Percentiles rank a stretch among this genome's conserved stretches.
phyloP scores from a whole-genome alignment of 2,888 invertebrate genomes.

The Lithodes maja region DNA sequence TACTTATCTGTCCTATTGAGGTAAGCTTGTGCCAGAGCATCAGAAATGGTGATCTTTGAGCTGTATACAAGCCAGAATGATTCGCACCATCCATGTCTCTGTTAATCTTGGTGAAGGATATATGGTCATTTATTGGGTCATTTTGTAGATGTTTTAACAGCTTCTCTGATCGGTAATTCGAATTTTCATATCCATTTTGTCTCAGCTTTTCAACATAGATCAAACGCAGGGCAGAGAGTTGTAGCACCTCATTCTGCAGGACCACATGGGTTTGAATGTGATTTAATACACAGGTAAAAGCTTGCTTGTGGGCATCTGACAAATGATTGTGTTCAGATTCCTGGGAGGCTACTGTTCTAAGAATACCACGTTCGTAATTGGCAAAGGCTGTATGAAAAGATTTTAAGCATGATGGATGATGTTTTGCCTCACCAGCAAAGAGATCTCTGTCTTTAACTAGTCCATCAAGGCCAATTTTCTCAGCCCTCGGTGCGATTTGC shows the following conservation, averaged over 20 bases:
- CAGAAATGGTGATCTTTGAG: not conserved
- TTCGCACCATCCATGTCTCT: not conserved
- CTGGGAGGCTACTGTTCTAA: not conserved
- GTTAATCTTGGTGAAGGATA: not conserved
- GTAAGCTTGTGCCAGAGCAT: conserved; percentile 25
- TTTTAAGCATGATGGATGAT: not conserved
- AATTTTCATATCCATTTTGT: not conserved
- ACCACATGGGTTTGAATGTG: not conserved
- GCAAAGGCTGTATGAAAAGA: conserved; percentile 13
- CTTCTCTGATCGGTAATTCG: not conserved
- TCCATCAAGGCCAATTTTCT: conserved; percentile 4
- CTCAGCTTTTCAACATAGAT: conserved; percentile 5
- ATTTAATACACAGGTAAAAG: not conserved
- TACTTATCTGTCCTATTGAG: conserved; percentile 7
- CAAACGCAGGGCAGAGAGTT: conserved; percentile 13
- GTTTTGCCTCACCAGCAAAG: conserved; percentile 7
- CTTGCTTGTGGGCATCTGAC: conserved; percentile 6
- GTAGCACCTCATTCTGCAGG: not conserved
- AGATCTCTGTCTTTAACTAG: not conserved
- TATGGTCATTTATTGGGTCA: conserved; percentile 3
- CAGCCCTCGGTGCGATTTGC: conserved; percentile 14
- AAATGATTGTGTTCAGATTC: conserved; percentile 8
- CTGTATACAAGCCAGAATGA: not conserved
- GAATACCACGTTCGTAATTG: not conserved
- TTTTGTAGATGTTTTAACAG: conserved; percentile 3